phyloP scores from a whole-genome alignment of 1,140 invertebrate species.

The Hyles euphorbiae region DNA sequence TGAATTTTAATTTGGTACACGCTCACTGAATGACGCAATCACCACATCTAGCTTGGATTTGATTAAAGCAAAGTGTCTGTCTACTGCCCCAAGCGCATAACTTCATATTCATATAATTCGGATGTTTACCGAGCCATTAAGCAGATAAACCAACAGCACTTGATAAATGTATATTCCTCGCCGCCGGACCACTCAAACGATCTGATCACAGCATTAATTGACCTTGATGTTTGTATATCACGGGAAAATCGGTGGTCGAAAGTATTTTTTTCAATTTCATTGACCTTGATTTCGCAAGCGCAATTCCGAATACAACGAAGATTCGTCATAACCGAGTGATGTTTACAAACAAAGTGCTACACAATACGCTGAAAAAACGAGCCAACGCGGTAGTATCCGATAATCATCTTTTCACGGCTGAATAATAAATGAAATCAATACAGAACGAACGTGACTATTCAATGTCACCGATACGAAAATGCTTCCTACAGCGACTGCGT shows the following conservation, averaged over 20 bases:
- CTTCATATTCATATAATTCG: constrained; percentile 10
- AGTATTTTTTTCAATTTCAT: constrained; percentile 45
- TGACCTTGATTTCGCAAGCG: constrained; percentile 31
- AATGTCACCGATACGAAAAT: no score
- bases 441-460: no score
- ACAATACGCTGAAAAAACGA: constrained; percentile 8
- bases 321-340: constrained; percentile 19
- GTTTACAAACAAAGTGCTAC: constrained; percentile 33
- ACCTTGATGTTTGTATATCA: constrained; percentile 15
- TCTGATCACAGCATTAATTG: neutral
- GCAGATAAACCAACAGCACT: constrained; percentile 2
- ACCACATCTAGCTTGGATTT: constrained; percentile 19
- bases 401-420: no score
- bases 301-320: constrained; percentile 16
- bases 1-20: constrained; percentile 23
- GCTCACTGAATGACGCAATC: constrained; percentile 34
- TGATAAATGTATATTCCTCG: neutral
- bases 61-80: constrained; percentile 11
- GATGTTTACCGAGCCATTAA: neutral
- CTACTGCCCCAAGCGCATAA: constrained; percentile 12
- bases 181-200: neutral
- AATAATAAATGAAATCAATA: no score
- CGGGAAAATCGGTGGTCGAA: constrained; percentile 24
- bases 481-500: no score
- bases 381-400: neutral